These are phyloP conservation scores for Rallus crepitans DNA, from an alignment of 2,797 vertebrate genomes.

Conservation along the genomic window DNA sequence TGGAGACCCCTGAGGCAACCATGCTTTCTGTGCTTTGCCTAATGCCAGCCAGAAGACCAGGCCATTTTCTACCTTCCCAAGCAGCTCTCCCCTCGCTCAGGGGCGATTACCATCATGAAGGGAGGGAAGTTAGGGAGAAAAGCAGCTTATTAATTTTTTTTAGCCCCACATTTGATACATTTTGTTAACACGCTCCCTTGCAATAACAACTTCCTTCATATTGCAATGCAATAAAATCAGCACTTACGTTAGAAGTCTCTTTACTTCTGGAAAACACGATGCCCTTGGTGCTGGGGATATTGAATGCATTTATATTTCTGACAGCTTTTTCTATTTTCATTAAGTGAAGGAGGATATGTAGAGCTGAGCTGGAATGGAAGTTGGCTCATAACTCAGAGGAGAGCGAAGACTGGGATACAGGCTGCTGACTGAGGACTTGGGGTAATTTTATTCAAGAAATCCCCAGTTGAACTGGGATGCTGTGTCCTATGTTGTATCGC, in stretches of 20 bases:
- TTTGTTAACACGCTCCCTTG: not conserved
- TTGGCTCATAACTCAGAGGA: not conserved
- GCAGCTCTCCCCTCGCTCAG: not conserved
- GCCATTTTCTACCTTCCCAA: not conserved
- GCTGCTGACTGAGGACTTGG: no score
- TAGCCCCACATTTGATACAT: not conserved
- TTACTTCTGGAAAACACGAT: not conserved
- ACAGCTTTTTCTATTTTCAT: constrained; percentile 25
- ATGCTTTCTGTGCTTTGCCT: not conserved
- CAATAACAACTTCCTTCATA: not conserved
- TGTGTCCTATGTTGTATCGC: rapidly evolving
- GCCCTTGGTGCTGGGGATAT: constrained; percentile 4
- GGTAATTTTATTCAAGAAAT: not conserved
- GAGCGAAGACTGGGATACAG: not conserved
- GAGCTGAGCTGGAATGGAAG: not conserved
- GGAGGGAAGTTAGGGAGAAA: not conserved
- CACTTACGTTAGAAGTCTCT: not conserved
- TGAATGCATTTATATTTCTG: constrained; percentile 54
- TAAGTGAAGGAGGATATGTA: not conserved
- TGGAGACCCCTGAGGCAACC: not conserved
- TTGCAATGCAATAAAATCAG: not conserved
- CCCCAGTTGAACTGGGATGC: rapidly evolving
- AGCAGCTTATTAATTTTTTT: not conserved
- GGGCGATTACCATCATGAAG: rapidly evolving
- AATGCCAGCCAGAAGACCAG: not conserved